phyloP scores from a whole-genome alignment of 2,113 vertebrate species.

The Rhagologus leucostigma region DNA sequence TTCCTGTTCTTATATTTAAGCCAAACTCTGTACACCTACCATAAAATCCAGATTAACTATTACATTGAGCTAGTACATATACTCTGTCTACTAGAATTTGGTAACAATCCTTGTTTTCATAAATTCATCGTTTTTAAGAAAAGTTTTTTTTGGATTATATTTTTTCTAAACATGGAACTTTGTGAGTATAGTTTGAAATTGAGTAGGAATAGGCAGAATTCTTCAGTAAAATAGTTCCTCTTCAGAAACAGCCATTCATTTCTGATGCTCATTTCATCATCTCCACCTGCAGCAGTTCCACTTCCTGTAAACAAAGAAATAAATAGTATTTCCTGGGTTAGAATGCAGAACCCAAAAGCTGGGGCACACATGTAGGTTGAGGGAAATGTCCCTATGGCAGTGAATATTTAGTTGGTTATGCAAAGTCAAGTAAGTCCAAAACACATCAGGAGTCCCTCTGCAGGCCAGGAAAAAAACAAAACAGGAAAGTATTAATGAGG shows the following conservation, averaged over 20 bases:
- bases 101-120: not conserved
- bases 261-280: not conserved
- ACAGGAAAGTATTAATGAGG: conserved; percentile 8
- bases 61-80: not conserved
- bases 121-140: not conserved
- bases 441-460: not conserved
- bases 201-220: not conserved
- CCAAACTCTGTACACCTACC: not conserved
- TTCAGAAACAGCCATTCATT: not conserved
- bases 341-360: not conserved
- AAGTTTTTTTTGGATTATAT: not conserved
- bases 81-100: not conserved
- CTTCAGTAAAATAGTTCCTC: not conserved
- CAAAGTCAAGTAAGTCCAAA: not conserved
- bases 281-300: not conserved
- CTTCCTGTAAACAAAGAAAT: not conserved
- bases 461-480: not conserved
- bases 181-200: not conserved
- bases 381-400: not conserved
- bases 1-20: not conserved
- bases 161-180: not conserved
- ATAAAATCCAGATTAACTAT: not conserved
- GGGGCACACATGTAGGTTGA: not conserved
- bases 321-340: not conserved
- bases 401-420: not conserved